phyloP scores from a whole-genome alignment of 2,113 vertebrate genomes.

The Ictidomys tridecemlineatus region DNA sequence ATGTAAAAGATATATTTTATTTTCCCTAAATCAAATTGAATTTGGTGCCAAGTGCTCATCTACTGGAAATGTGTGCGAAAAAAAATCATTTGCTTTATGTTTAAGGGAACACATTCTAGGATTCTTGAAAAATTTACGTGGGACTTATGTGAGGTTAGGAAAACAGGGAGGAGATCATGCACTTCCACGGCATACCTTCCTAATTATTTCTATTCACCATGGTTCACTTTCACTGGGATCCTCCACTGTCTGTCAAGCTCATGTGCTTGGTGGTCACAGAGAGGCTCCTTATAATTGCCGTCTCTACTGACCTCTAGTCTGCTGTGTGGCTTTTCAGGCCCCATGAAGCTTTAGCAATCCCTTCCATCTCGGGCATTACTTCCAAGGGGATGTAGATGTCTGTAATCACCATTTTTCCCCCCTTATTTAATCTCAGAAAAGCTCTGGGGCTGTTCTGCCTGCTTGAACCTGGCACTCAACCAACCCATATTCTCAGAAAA shows the following conservation, averaged over 20 bases:
- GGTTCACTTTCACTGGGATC: neutral
- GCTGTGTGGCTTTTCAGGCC: neutral
- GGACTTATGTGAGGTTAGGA: neutral
- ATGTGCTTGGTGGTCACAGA: neutral
- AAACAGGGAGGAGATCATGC: neutral
- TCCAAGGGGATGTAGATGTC: neutral
- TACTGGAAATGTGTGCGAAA: neutral
- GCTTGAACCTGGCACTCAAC: neutral
- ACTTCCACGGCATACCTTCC: neutral
- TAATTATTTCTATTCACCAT: neutral
- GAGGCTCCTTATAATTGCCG: neutral
- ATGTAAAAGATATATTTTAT: conserved; percentile 23
- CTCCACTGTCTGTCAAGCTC: neutral
- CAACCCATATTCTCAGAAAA: neutral
- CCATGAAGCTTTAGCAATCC: neutral
- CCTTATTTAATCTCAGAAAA: neutral
- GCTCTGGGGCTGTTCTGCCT: neutral
- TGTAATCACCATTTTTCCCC: neutral
- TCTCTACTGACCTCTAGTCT: neutral
- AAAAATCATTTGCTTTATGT: conserved; percentile 8
- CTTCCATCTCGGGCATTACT: neutral
- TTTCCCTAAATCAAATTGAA: conserved; percentile 55
- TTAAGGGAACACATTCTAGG: neutral
- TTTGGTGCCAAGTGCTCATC: conserved; percentile 15
- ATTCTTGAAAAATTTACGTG: conserved; percentile 11